Conservation (phyloP, 2,888 invertebrate species). For the Apodemia arnacis region DNA sequence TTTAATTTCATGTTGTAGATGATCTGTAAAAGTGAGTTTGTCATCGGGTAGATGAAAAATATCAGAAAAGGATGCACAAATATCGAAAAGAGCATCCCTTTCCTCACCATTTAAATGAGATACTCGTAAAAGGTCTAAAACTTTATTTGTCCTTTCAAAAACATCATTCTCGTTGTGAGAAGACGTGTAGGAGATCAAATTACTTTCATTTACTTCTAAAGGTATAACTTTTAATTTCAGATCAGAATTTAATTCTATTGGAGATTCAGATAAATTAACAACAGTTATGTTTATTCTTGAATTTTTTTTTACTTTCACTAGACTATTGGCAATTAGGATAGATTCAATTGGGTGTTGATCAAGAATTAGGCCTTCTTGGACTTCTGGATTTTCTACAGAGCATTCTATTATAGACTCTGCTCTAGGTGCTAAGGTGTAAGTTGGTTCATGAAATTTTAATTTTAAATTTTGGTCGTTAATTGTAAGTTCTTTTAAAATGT, state of each 20-base stretch:
- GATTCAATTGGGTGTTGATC: conserved; percentile 5
- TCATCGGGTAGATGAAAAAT: background rate
- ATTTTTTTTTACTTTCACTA: too few relatives aligned
- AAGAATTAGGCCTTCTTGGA: background rate
- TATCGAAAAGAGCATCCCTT: background rate
- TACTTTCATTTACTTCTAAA: too few relatives aligned
- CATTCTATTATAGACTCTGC: background rate
- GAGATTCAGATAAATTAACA: background rate
- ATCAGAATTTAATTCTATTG: background rate
- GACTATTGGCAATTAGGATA: background rate
- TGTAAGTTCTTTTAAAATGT: background rate
- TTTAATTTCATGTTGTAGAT: background rate
- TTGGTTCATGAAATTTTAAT: conserved; percentile 8
- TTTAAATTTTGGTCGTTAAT: background rate
- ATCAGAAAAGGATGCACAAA: background rate
- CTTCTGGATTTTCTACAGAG: conserved; percentile 9
- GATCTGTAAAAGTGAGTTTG: background rate
- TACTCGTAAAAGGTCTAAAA: background rate
- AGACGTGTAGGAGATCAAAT: too few relatives aligned
- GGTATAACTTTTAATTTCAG: background rate
- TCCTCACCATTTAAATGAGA: background rate
- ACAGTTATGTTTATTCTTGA: background rate
- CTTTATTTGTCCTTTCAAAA: background rate
- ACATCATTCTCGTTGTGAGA: too few relatives aligned
- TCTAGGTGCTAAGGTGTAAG: background rate